These are phyloP conservation scores for Leucozona laternaria DNA, from an alignment of 2,888 invertebrate genomes.

Conservation along the genomic window DNA sequence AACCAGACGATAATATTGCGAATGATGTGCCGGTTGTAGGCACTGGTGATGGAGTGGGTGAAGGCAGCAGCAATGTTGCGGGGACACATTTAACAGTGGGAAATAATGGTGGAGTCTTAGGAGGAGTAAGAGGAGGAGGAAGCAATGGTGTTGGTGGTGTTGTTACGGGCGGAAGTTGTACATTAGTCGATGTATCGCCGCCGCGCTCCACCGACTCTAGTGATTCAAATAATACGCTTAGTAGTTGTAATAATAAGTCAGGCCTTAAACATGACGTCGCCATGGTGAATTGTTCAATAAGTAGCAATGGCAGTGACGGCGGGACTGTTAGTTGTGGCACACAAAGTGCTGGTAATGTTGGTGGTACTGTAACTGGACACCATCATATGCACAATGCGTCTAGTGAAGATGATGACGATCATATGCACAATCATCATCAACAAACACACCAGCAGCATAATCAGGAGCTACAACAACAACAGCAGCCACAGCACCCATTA, in stretches of 20 bases:
- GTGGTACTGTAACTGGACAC: conserved; percentile 40
- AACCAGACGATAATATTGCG: conserved; percentile 37
- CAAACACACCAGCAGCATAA: conserved; percentile 56
- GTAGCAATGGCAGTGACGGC: conserved; percentile 75
- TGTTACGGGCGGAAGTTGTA: conserved; percentile 68
- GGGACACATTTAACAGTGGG: conserved; percentile 59
- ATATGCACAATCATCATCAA: conserved; percentile 52
- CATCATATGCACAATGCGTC: conserved; percentile 62
- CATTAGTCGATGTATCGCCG: conserved; percentile 73
- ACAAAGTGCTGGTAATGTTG: conserved; percentile 41
- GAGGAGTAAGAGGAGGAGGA: conserved; percentile 37
- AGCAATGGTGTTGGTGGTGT: conserved; percentile 66
- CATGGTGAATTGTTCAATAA: conserved; percentile 83
- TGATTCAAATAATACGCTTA: conserved; percentile 80
- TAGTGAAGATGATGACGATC: conserved; percentile 64
- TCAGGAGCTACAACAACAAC: conserved; percentile 65
- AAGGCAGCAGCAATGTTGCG: conserved; percentile 47
- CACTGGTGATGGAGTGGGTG: conserved; percentile 19
- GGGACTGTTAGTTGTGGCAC: conserved; percentile 44
- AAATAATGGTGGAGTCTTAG: conserved; percentile 46
- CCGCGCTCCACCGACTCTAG: conserved; percentile 77
- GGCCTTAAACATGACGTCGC: conserved; percentile 82
- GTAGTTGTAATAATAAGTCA: conserved; percentile 79
- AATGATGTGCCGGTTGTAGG: conserved; percentile 49
- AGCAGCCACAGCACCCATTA: conserved; percentile 56